phyloP scores from a whole-genome alignment of 2,888 invertebrate genomes.

The Thereva unica region DNA sequence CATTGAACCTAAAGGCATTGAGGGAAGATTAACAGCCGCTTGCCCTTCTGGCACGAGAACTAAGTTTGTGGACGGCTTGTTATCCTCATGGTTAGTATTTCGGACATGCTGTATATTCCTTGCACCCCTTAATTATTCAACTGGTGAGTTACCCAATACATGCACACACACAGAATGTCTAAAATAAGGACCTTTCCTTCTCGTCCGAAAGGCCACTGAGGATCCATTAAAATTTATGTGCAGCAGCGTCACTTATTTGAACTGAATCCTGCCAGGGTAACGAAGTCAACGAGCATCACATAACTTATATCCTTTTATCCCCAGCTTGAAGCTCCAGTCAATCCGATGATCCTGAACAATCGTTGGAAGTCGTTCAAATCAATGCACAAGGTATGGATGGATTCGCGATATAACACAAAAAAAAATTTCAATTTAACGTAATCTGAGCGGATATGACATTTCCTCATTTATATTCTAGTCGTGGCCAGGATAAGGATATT shows the following conservation, averaged over 20 bases:
- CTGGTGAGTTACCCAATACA: no score
- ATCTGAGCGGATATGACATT: conserved; percentile 34
- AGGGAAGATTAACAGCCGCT: no score
- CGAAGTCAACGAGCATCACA: not conserved
- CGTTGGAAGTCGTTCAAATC: conserved; percentile 27
- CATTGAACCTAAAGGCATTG: no score
- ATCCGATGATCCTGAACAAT: conserved; percentile 30
- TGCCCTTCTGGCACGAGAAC: no score
- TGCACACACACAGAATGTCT: not conserved
- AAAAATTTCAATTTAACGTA: conserved; percentile 35
- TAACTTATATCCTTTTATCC: conserved; percentile 17
- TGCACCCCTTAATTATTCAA: no score
- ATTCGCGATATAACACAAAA: conserved; percentile 22
- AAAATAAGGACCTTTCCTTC: not conserved
- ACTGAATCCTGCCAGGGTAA: not conserved
- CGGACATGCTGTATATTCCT: no score
- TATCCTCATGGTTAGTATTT: no score
- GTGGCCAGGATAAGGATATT: conserved; percentile 29
- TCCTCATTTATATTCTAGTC: conserved; percentile 34
- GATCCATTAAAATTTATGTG: no score
- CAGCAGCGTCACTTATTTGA: no score
- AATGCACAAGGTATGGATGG: conserved; percentile 28
- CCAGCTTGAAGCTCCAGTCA: conserved; percentile 15
- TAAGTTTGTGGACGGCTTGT: no score
- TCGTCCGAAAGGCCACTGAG: no score